phyloP scores from a whole-genome alignment of 2,113 vertebrate species.

The Malurus cyaneus region DNA sequence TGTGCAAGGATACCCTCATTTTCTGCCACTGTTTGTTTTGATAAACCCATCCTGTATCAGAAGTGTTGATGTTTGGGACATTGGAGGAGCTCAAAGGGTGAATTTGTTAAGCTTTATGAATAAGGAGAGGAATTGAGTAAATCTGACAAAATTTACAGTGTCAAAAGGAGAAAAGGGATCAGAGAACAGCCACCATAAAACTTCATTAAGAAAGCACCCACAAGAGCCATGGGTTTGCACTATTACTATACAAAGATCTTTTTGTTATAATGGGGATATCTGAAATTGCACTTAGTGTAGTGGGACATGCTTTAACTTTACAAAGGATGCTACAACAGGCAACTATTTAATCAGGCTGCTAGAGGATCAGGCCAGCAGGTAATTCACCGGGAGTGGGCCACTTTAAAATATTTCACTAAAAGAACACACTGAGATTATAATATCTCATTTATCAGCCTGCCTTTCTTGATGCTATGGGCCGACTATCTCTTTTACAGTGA shows the following conservation, averaged over 20 bases:
- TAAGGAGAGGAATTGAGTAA: background rate
- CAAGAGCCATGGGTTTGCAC: constrained; percentile 30
- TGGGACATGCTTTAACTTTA: constrained; percentile 27
- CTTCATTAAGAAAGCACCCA: constrained; percentile 51
- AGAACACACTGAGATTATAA: constrained; percentile 49
- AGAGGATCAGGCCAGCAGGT: constrained; percentile 47
- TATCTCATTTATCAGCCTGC: constrained; percentile 45
- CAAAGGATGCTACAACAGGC: constrained; percentile 48
- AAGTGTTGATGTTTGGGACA: background rate
- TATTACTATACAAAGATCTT: constrained; percentile 41
- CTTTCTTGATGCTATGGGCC: constrained; percentile 17
- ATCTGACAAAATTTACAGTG: background rate
- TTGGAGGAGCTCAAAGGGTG: rapidly evolving
- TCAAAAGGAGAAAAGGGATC: constrained; percentile 17
- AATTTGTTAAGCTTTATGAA: background rate
- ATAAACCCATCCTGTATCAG: background rate
- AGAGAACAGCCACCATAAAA: constrained; percentile 40
- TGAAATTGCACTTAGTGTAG: constrained; percentile 43
- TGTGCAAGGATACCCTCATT: background rate
- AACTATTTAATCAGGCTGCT: constrained; percentile 58
- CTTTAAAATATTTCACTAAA: constrained; percentile 63
- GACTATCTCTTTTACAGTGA: background rate
- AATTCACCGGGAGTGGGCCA: constrained; percentile 56
- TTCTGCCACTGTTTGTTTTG: background rate
- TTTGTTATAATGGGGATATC: constrained; percentile 44